Evolutionary conservation across 2,113 vertebrate species (phyloP), one percentile per base, ranked within the genome.

Genomic region (Notothenia rossii): DNA sequence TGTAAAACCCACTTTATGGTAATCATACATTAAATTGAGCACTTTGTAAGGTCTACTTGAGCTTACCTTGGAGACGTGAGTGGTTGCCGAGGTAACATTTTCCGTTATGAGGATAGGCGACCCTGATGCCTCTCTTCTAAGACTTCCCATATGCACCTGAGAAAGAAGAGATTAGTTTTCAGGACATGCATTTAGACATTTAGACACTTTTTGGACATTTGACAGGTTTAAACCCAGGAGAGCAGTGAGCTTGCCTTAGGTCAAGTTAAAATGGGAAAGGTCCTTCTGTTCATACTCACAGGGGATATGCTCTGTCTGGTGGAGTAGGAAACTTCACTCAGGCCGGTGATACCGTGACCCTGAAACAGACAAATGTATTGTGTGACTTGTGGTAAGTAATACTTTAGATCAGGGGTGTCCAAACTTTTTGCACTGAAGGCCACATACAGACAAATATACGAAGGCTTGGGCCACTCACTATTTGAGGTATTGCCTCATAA

Each of bases 61-160:
- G 46, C 29, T 36, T 95, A 99, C 98, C 97, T 99, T 99, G 84
- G 97, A 97, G 84, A 99, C 97, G 0, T 99, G 98, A 76, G 97
- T 99, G 91, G 98, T 99, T 68, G 98, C 98, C 64, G 98, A 98
- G 81, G 98, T 98, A 90, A 99, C 96, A n/a, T 97, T 99, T 96
- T 99, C 98, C 0, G 97, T 87, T 36, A 94, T 88, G 10, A 95
- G 92, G 55, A 95, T 87, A 53, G 95, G 94, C 9, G 93, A 94
- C 12, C 91, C 91, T 0, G 94, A 71, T 1, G 86, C 68, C 60
- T 95, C 94, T 86, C 93, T 94, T 22, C 90, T 90, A 53, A 94
- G 79, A 79, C 88, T 85, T 71, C 92, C 75, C 61, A 93, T 84
- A 67, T 94, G 95, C 59, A 95, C 93, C 95, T 96, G 80, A 65